Evolutionary conservation across 2,888 invertebrate species (phyloP).

Genomic region (Eugnorisma glareosa): DNA sequence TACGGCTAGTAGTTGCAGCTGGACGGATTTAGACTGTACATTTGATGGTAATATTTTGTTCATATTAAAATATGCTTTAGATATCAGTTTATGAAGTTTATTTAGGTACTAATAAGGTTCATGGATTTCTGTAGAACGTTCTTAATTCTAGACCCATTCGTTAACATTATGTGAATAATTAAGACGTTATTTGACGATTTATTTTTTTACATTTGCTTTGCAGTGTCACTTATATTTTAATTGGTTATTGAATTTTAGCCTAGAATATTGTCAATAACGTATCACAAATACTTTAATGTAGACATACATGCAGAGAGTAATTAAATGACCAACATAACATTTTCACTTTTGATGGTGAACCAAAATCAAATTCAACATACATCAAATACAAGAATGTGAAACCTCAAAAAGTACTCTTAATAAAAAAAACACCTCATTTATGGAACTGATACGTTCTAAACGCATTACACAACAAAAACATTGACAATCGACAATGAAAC

Average conservation of each 20-base stretch:
- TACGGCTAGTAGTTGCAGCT: slow-evolving; percentile 43
- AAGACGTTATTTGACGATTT: neutral
- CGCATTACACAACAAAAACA: slow-evolving; percentile 64
- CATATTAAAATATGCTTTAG: neutral
- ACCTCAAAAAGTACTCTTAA: slow-evolving; percentile 30
- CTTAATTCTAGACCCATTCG: neutral
- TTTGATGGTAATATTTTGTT: slow-evolving; percentile 9
- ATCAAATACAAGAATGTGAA: neutral
- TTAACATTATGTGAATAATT: neutral
- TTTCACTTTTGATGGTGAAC: too few species aligned
- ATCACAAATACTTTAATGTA: neutral
- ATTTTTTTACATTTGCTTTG: neutral
- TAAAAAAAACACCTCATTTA: slow-evolving; percentile 44
- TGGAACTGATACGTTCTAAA: slow-evolving; percentile 59
- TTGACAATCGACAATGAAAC: slow-evolving; percentile 52
- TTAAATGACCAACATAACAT: neutral
- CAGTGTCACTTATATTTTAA: neutral
- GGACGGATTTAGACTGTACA: slow-evolving; percentile 28
- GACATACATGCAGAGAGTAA: neutral
- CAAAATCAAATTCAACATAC: neutral
- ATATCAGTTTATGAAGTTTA: neutral
- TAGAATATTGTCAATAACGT: neutral
- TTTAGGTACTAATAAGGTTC: neutral
- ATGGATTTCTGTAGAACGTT: neutral
- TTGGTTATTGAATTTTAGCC: neutral